Percentiles rank a stretch among this genome's conserved stretches.
Evolutionary conservation across 2,113 vertebrate genomes (phyloP).

Genomic region (Perca fluviatilis): DNA sequence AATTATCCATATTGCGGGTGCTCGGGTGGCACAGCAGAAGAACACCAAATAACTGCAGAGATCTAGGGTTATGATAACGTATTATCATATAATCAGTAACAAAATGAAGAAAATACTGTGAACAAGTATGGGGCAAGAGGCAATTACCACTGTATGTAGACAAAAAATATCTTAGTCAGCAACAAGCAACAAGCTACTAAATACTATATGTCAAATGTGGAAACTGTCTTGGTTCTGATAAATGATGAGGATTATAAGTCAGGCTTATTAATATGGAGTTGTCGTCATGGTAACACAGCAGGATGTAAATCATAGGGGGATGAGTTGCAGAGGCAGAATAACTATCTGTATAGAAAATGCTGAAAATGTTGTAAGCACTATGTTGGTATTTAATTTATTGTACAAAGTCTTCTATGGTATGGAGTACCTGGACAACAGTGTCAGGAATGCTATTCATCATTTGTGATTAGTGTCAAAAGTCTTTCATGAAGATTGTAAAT

Average conservation of each 20-base stretch:
- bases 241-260: constrained; percentile 37
- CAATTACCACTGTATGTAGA: background rate
- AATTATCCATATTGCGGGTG: constrained; percentile 19
- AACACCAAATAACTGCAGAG: background rate
- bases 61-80: background rate
- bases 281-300: constrained; percentile 46
- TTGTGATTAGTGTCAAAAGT: constrained; percentile 1
- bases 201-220: constrained; percentile 5
- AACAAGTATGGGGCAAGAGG: background rate
- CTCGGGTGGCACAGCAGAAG: background rate
- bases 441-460: constrained; percentile 23
- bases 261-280: constrained; percentile 44
- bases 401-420: background rate
- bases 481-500: background rate
- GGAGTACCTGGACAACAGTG: background rate
- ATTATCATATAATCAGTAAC: constrained; percentile 1
- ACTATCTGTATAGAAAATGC: constrained; percentile 26
- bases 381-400: background rate
- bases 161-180: background rate
- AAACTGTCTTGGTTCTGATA: constrained; percentile 9
- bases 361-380: background rate
- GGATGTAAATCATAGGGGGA: constrained; percentile 27
- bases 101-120: constrained; percentile 6
- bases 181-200: constrained; percentile 15
- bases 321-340: constrained; percentile 34